Conservation (phyloP, 2,888 invertebrate species). For the Lasiommata megera region DNA sequence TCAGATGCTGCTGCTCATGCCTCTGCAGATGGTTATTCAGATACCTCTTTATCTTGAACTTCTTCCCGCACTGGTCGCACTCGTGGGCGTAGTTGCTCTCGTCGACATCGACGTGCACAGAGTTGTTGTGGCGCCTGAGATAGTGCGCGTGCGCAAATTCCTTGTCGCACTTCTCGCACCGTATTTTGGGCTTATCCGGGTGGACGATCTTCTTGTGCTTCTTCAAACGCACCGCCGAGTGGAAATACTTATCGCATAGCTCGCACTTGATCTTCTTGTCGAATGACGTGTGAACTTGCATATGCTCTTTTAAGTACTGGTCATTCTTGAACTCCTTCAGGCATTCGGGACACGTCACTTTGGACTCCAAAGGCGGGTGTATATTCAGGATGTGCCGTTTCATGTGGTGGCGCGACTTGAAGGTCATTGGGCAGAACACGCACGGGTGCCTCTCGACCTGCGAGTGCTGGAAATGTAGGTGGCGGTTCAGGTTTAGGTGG, state of each 20-base stretch:
- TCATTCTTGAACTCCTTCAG: conserved; percentile 74
- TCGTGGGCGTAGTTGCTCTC: conserved; percentile 64
- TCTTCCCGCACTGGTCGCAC: conserved; percentile 69
- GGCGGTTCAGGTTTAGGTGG: conserved; percentile 60
- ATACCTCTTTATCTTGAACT: conserved; percentile 69
- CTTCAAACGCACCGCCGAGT: conserved; percentile 65
- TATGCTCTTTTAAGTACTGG: conserved; percentile 70
- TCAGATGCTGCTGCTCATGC: conserved; percentile 72
- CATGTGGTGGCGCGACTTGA: conserved; percentile 72
- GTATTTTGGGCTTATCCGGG: conserved; percentile 62
- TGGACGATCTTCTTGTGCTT: conserved; percentile 74
- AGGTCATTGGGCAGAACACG: conserved; percentile 72
- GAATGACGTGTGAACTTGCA: conserved; percentile 67
- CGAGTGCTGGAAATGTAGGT: conserved; percentile 65
- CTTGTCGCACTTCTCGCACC: conserved; percentile 69
- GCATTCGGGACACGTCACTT: conserved; percentile 69
- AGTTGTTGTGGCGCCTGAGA: conserved; percentile 59
- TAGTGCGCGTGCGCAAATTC: conserved; percentile 73
- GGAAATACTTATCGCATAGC: conserved; percentile 67
- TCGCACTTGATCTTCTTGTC: conserved; percentile 72
- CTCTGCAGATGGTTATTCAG: conserved; percentile 66
- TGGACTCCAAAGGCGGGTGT: conserved; percentile 71
- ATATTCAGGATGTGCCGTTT: conserved; percentile 71
- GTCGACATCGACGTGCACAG: conserved; percentile 65
- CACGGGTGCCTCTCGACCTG: conserved; percentile 64